Base-by-base conservation (phyloP, 2,888 invertebrate genomes). In the Parnassius mnemosyne region DNA sequence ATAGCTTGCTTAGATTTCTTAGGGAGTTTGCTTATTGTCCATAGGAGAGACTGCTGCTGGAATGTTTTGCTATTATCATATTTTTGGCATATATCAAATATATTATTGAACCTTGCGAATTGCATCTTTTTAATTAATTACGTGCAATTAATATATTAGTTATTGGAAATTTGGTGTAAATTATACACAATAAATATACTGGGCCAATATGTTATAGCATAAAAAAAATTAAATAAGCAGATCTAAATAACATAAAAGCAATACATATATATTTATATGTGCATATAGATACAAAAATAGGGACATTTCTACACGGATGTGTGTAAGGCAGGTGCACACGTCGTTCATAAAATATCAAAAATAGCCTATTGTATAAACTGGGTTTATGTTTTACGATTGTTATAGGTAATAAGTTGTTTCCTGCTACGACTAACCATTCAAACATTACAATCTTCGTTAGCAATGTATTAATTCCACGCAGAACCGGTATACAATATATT, bases 331-430 rank as follows among this genome's bases (percentile, higher is more conserved):
- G 34, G 41, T 9, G 13, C 34, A 51, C 53, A 49, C n/a, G 41
- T 46, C 9, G 53, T 51, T 34, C 51, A 44, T 51, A 55, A 55
- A 55, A 55, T 44, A 41, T 60, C 55, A 34, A 55, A 61, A 61
- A 61, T 41, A 51, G 34, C 50, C n/a, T 52, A 53, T 58, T 58
- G 44, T 55, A 54, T 44, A 55, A 60, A 60, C 60, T 49, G 54
- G 49, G 44, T 16, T 50, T 46, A 42, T 46, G 44, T n/a, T 50
- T 54, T 55, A 51, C 44, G 44, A 10, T 60, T n/a, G 54, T 60
- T 53, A 49, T 9, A 34, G 16, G 44, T 54, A 55, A 20, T 3
- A 20, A 55, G 41, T 43, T 34, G 25, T 50, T 50, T 55, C 54
- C 44, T 51, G 60, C 42, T 12, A 51, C 44, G 9, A 13, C 51